Percentiles rank a stretch among this genome's conserved stretches.
phyloP scores from a whole-genome alignment of 2,888 invertebrate genomes.

The Dicyrtoma fusca region DNA sequence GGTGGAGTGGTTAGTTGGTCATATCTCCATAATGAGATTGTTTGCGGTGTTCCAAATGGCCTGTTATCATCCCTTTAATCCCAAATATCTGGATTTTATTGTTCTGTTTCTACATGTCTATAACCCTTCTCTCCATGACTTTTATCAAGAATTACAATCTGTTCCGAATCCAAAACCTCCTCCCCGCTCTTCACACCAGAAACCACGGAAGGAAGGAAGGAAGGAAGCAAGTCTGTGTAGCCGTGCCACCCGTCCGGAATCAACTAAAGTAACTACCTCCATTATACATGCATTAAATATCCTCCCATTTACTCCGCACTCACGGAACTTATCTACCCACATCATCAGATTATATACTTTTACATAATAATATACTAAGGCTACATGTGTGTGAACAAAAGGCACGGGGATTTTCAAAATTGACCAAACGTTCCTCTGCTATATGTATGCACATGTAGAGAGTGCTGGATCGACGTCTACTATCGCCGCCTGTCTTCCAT shows the following conservation, averaged over 20 bases:
- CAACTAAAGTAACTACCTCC: conserved; percentile 44
- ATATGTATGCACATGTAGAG: too few relatives aligned
- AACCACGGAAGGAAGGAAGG: too few relatives aligned
- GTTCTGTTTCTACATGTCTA: conserved; percentile 44
- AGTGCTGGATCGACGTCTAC: too few relatives aligned
- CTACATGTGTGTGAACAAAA: background rate
- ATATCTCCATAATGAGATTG: conserved; percentile 54
- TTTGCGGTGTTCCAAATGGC: conserved; percentile 50
- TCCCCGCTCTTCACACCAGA: conserved; percentile 11
- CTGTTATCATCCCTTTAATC: conserved; percentile 55
- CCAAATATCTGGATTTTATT: conserved; percentile 53
- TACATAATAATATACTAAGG: conserved; percentile 20
- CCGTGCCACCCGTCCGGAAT: too few relatives aligned
- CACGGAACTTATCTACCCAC: conserved; percentile 8
- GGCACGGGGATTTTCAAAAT: conserved; percentile 3
- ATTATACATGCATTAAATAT: conserved; percentile 47
- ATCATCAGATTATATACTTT: conserved; percentile 8
- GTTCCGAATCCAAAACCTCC: conserved; percentile 23
- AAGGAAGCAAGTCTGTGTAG: conserved; percentile 10
- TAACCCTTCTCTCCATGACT: conserved; percentile 37
- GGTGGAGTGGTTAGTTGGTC: conserved; percentile 45
- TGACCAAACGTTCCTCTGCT: too few relatives aligned
- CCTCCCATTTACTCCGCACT: conserved; percentile 32
- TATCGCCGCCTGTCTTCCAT: too few relatives aligned
- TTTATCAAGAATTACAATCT: conserved; percentile 39